These are phyloP conservation scores for Vipera ursinii DNA, from an alignment of 2,797 vertebrate genomes.

Conservation along the genomic window DNA sequence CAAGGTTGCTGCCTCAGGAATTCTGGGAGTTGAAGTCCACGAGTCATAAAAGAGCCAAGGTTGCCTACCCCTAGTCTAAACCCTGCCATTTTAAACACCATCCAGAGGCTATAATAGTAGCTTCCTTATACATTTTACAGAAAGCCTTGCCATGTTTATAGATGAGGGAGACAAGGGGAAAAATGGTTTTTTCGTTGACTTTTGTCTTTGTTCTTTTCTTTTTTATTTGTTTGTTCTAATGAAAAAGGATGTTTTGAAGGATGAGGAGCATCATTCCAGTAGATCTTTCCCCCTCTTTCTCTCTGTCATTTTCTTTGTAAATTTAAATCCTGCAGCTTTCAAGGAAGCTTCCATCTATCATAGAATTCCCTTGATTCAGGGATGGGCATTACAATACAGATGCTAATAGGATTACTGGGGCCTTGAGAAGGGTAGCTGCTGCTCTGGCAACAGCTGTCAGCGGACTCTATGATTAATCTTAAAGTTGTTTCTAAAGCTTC, in stretches of 20 bases:
- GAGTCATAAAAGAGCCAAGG: too few species aligned
- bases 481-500: background rate
- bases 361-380: background rate
- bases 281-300: background rate
- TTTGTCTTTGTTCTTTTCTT: background rate
- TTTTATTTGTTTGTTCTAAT: background rate
- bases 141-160: background rate
- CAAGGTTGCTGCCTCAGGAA: too few species aligned
- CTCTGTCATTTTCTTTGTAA: background rate
- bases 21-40: too few species aligned
- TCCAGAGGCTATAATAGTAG: background rate
- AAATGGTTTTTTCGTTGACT: background rate
- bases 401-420: background rate
- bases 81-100: background rate
- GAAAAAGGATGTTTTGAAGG: background rate
- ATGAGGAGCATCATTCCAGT: background rate
- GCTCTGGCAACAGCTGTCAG: background rate
- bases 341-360: background rate
- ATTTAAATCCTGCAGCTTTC: background rate
- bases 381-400: background rate
- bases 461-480: background rate
- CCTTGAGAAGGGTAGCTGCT: background rate
- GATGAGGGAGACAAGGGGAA: background rate
- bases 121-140: background rate
- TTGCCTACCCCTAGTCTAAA: too few species aligned